phyloP scores from a whole-genome alignment of 2,797 vertebrate species.

The Mallotus villosus region DNA sequence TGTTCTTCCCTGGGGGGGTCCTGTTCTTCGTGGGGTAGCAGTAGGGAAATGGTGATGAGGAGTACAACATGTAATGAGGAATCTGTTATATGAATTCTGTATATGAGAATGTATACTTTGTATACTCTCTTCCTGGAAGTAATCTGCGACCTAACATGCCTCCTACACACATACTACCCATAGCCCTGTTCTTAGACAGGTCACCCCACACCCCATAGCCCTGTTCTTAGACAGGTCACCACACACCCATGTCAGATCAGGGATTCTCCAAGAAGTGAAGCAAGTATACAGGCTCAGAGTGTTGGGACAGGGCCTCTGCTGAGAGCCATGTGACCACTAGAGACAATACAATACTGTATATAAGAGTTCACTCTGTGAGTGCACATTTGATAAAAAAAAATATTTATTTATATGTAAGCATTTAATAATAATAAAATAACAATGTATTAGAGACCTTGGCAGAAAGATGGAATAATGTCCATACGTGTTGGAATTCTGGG shows the following conservation, averaged over 20 bases:
- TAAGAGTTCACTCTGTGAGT: slow-evolving; percentile 99
- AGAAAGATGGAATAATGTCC: slow-evolving; percentile 75
- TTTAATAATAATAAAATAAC: slow-evolving; percentile 82
- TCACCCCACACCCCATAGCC: background rate
- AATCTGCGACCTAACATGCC: background rate
- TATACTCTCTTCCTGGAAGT: slow-evolving; percentile 60
- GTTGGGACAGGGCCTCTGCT: background rate
- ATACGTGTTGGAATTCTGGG: slow-evolving; percentile 76
- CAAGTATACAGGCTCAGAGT: background rate
- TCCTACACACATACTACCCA: no score
- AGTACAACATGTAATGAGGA: no score
- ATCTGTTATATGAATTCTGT: no score
- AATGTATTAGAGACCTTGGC: slow-evolving; percentile 88
- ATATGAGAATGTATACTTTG: slow-evolving; percentile 18
- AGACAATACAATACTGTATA: slow-evolving; percentile 99
- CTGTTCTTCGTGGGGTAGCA: no score
- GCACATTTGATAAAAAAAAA: slow-evolving; percentile 98
- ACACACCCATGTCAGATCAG: background rate
- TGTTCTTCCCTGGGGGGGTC: no score
- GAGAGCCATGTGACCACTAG: slow-evolving; percentile 63
- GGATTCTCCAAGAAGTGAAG: no score
- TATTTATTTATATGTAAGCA: slow-evolving; percentile 99
- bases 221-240: background rate
- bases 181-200: background rate
- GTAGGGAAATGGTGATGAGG: no score